phyloP scores from a whole-genome alignment of 2,113 vertebrate genomes.

The Alligator sinensis region DNA sequence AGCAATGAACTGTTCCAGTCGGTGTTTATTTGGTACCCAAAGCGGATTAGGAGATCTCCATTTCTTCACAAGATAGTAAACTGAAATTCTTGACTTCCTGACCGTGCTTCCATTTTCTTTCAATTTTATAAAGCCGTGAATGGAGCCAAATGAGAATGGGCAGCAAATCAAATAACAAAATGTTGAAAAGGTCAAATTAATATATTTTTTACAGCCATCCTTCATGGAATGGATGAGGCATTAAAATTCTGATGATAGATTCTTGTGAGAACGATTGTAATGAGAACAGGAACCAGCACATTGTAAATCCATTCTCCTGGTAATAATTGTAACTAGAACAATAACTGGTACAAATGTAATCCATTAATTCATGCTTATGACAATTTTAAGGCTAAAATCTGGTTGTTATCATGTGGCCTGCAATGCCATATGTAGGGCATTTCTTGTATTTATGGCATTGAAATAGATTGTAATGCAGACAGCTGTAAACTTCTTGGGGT shows the following conservation, averaged over 20 bases:
- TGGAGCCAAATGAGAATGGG: slow-evolving; percentile 34
- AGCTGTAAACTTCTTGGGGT: not conserved
- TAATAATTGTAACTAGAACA: slow-evolving; percentile 71
- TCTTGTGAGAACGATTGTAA: slow-evolving; percentile 68
- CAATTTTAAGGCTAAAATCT: slow-evolving; percentile 42
- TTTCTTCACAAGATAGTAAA: not conserved
- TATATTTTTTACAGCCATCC: slow-evolving; percentile 64
- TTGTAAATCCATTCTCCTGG: slow-evolving; percentile 68
- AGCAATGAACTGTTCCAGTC: not conserved
- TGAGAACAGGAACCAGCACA: slow-evolving; percentile 64
- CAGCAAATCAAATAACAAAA: slow-evolving; percentile 58
- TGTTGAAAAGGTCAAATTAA: slow-evolving; percentile 66
- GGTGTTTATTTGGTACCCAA: not conserved
- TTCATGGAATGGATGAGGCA: slow-evolving; percentile 9
- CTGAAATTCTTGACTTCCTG: slow-evolving; percentile 24
- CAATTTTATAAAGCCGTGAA: slow-evolving; percentile 20
- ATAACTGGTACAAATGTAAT: slow-evolving; percentile 64
- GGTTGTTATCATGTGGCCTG: not conserved
- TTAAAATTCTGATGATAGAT: slow-evolving; percentile 67
- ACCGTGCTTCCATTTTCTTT: not conserved
- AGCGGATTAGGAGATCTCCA: not conserved
- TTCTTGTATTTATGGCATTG: not conserved
- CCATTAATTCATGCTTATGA: slow-evolving; percentile 63
- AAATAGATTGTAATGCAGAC: not conserved
- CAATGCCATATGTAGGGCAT: not conserved